Base-by-base conservation (phyloP, 2,113 vertebrate genomes). In the Sinocyclocheilus rhinocerous region DNA sequence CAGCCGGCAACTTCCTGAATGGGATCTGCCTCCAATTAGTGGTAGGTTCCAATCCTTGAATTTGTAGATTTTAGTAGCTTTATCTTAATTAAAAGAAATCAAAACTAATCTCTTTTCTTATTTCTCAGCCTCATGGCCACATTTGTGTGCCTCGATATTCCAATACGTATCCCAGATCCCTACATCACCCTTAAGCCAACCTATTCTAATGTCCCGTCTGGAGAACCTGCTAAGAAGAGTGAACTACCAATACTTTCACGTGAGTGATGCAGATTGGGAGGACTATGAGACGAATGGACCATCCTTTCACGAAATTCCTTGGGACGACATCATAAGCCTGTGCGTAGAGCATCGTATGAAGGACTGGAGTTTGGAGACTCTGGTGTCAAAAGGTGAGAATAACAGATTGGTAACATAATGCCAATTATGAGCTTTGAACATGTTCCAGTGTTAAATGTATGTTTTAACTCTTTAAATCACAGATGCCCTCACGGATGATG, bases 331-430 rank as follows among this genome's bases (percentile, higher is more conserved):
- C 57, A 88, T 99, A 26, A 80, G 92, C 69, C 90, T 97, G 26
- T 99, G 97, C 67, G 95, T 99, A 20, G 96, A 98, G 90, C 97
- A 99, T 93, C 97, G 95, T 80, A 92, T 99, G 88, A 96, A 95
- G 85, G 98, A 98, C 92, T 99, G 97, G 97, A 93, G 90, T 4
- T 91, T 95, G 0, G 93, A 90, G 45, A 87, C 92, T 0, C 94
- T 95, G 0, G 1, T 95, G 84, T 84, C 86, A 36, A 78, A 95
- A 93, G 98, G 98, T 98, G 90, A 83, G 12, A 76, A 24, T 22
- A 39, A 69, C 52, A 39, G 20, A 16, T 26, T 76, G 12, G 42
- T 24, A 50, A 26, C 22, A 8, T 7, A 50, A 48, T 76, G 13
- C 11, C 45, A 50, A 4, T 50, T 11, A 4, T 52, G n/a, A 63